phyloP scores from a whole-genome alignment of 2,113 vertebrate genomes.

The Megatriorchis doriae region DNA sequence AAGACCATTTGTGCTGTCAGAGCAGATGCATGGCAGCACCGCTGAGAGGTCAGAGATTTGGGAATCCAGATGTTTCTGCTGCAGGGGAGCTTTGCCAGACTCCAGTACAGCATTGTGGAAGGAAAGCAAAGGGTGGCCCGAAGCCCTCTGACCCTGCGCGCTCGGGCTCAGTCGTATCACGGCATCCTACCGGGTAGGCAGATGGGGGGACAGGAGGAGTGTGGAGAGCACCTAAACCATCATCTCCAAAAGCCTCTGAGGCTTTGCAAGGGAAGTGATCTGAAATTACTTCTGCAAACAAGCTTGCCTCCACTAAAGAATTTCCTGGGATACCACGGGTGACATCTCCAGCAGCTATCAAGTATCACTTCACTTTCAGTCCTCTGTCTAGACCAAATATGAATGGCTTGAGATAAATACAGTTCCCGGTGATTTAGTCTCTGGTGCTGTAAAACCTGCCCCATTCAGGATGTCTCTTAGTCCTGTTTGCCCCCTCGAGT shows the following conservation, averaged over 20 bases:
- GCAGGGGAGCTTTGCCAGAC: neutral
- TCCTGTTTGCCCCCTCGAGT: rapidly evolving
- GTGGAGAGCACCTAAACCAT: neutral
- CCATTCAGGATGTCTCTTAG: neutral
- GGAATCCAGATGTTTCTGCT: neutral
- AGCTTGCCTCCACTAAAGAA: neutral
- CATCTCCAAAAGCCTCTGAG: neutral
- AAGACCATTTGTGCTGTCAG: neutral
- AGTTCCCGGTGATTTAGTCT: rapidly evolving
- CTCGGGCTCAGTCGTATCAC: rapidly evolving
- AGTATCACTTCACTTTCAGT: neutral
- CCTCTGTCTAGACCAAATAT: neutral
- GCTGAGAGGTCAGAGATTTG: neutral
- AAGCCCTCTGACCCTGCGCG: neutral
- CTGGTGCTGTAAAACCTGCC: neutral
- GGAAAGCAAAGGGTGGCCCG: neutral
- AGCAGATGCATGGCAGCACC: neutral
- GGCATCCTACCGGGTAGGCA: neutral
- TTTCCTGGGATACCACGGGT: neutral
- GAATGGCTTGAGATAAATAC: neutral
- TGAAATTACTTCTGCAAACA: neutral
- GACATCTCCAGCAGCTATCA: neutral
- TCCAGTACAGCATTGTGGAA: neutral
- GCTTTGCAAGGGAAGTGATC: neutral
- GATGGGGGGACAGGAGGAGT: neutral